Percentiles rank a stretch among this genome's conserved stretches.
These are phyloP conservation scores for Planiliza haematocheilus DNA, from an alignment of 2,113 vertebrate genomes.

Conservation along the genomic window DNA sequence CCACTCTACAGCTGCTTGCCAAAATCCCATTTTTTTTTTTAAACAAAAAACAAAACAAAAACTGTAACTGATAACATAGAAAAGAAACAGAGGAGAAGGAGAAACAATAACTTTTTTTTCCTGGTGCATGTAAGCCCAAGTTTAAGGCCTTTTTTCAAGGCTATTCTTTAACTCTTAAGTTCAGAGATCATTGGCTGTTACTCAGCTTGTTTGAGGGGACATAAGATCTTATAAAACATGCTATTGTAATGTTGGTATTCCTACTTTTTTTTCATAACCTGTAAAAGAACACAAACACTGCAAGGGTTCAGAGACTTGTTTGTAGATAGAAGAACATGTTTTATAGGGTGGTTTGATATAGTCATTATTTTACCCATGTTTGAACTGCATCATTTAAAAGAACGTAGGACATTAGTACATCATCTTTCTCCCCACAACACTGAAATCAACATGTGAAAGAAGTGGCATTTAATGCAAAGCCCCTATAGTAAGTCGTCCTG, in stretches of 20 bases:
- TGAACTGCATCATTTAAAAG: neutral
- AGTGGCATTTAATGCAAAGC: neutral
- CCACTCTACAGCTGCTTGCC: slow-evolving; percentile 68
- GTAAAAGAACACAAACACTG: neutral
- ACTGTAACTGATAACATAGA: slow-evolving; percentile 10
- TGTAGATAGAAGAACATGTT: no score
- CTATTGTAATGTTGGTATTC: slow-evolving; percentile 18
- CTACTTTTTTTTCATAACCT: neutral
- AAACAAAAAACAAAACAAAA: slow-evolving; percentile 30
- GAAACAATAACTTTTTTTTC: neutral
- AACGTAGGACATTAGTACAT: neutral
- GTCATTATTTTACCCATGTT: neutral
- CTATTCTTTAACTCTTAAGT: slow-evolving; percentile 15
- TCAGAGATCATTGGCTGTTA: neutral
- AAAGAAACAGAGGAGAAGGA: neutral
- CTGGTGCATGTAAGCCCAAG: no score
- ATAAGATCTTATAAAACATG: slow-evolving; percentile 7
- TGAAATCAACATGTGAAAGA: slow-evolving; percentile 13
- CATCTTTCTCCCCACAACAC: neutral
- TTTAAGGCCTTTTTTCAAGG: neutral
- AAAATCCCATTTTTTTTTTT: slow-evolving; percentile 48
- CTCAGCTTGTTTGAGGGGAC: slow-evolving; percentile 3
- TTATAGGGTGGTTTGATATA: slow-evolving; percentile 2
- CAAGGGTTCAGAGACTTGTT: neutral
- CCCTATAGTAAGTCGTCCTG: neutral